Evolutionary conservation across 2,888 invertebrate species (phyloP), one percentile per base, ranked within the genome.

Genomic region (Heteromurus nitidus): DNA sequence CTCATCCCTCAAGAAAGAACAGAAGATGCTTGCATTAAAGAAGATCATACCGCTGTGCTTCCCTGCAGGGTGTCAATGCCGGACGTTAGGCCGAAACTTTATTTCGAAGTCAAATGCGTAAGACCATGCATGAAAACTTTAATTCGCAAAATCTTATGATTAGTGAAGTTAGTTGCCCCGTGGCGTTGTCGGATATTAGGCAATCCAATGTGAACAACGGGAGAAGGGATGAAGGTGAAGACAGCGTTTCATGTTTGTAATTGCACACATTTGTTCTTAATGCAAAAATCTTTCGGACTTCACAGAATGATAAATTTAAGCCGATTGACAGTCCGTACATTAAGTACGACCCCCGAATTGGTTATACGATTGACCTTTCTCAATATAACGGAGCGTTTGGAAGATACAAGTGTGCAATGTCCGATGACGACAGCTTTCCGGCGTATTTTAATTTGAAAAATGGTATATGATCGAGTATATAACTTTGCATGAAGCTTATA

Each of bases 21-120:
- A 1, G 55, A 85, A 3, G 84, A 84, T n/a, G 82, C 82, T 5
- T 80, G 74, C 30, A 74, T 86, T 5, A 77, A 82, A 44, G 82
- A 85, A 13, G 75, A 74, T 18, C n/a, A 80, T 13, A 83, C 82
- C 1, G 72, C 82, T 28, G 74, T 86, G 3, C 72, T 87, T 0
- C 87, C 87, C 11, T 87, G 87, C 53, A 62, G 82, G n/a, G 84
- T 87, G 13, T 30, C 85, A 1, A 74, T 82, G 20, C 85, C 87
- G 0, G 82, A 80, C 26, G 75, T 72, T 0, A 69, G 65, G 24
- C 86, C 86, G 13, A 64, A 58, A 5, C 28, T 87, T 1, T 81
- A 72, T 47, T 82, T 80, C 42, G 80, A 84, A 76, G 75, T 82
- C 7, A 79, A 70, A 77, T 73, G 73, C 11, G 84, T 84, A 75